Evolutionary conservation across 92 coral and sea anemone species (phyloP), one percentile per base, ranked within the genome.

Genomic region (Umimayanthus chanpuru): DNA sequence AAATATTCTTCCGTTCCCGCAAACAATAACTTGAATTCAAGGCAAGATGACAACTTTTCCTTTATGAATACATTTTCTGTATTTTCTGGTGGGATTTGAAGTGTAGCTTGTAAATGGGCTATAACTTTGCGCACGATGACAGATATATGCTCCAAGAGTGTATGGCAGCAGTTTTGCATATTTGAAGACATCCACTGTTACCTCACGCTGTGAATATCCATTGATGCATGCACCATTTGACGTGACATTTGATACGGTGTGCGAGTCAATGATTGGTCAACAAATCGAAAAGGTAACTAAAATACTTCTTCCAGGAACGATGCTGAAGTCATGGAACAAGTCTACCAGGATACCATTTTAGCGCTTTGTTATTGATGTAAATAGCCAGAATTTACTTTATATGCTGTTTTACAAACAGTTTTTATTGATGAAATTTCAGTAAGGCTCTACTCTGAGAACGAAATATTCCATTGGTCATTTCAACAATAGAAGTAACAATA

Each of bases 371-470:
- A n/a, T 36, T 38, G 55, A 68, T 81, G 86, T 65, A 39, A n/a
- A 81, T 40, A 81, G 78, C 39, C 58, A 71, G 25, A 68, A 43
- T 83, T 70, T 83, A 43, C 25, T 83, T 71, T 82, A 26, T 43
- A 40, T 43, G 55, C 29, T 26, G 43, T 83, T 30, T 49, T 71
- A 43, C 8, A 40, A 44, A 47, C 66, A 68, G 16, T 0, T 83
- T 68, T 40, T 32, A 18, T 32, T 36, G 44, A 75, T 18, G 12
- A 75, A 18, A 5, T n/a, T n/a, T n/a, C n/a, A n/a, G n/a, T n/a
- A n/a, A n/a, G n/a, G n/a, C n/a, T n/a, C n/a, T n/a, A n/a, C n/a
- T n/a, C n/a, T n/a, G n/a, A n/a, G n/a, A n/a, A n/a, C n/a, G n/a
- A n/a, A n/a, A n/a, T n/a, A n/a, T n/a, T n/a, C n/a, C n/a, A n/a